Evolutionary conservation across 2,797 vertebrate genomes (phyloP), one percentile per base, ranked within the genome.

Genomic region (Leptatherina wallacei): DNA sequence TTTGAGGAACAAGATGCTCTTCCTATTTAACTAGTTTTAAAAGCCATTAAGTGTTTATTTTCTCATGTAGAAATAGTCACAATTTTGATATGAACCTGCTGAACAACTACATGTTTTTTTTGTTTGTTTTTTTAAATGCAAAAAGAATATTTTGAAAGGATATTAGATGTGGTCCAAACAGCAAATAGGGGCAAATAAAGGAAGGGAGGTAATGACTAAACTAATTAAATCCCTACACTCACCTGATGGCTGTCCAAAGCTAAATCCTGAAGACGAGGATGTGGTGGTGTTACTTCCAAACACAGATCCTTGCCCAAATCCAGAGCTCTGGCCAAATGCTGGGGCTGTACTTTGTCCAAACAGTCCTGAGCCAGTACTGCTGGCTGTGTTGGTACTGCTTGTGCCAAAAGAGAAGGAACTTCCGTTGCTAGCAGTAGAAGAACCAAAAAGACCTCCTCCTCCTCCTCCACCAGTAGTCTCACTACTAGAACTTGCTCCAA

Each of bases 161-260:
- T 1, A 3, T 57, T 55, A n/a, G 1, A 52, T 49, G 40, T 11
- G 30, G 14, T 11, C 2, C 10, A 42, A 47, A 47, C 44, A 44
- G 42, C 42, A 44, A 20, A 44, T 16, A 16, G 14, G 30, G 24
- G 22, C 30, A 27, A 35, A 36, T 13, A 36, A 18, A 60, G 12
- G 12, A 9, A 49, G 40, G 1, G 40, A 14, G 1, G 4, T 5
- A 35, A 8, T 20, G 4, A 9, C 20, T 55, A 2, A 40, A 33
- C n/a, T 13, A 10, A 60, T n/a, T 2, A 64, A 42, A 10, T 42
- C 3, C 18, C 44, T 29, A 30, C 1, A 58, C 95, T 94, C 79
- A 99, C 98, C 97, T 82, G 97, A 93, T 2, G 95, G 91, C 62
- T 98, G 97, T 75, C 95, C 96, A 70, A 99, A 99, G 89, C 95